These are phyloP conservation scores for Oreochromis grahami DNA, from an alignment of 2,797 vertebrate species.

Conservation along the genomic window DNA sequence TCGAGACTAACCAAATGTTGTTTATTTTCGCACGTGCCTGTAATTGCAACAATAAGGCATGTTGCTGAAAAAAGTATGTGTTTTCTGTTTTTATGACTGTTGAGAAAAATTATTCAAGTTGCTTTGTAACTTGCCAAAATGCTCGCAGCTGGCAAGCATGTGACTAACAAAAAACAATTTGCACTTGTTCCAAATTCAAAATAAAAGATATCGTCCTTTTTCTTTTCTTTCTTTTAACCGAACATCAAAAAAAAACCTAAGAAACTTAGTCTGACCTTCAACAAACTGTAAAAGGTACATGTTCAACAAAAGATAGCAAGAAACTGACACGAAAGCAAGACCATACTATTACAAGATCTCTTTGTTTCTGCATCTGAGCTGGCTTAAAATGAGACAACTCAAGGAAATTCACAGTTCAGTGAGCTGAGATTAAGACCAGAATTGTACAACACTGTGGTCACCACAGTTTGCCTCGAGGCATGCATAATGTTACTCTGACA, in stretches of 20 bases:
- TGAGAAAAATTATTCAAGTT: neutral
- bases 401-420: neutral
- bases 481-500: conserved; percentile 10
- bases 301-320: neutral
- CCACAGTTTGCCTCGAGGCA: neutral
- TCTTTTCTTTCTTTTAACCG: neutral
- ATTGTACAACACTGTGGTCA: conserved; percentile 1
- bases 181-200: conserved; percentile 5
- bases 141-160: neutral
- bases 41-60: neutral
- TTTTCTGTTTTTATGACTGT: neutral
- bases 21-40: neutral
- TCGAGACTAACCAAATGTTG: neutral
- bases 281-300: neutral
- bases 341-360: neutral
- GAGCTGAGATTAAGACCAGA: conserved; percentile 17
- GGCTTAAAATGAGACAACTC: neutral
- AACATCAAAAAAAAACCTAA: neutral
- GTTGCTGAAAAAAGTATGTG: neutral
- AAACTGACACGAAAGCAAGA: neutral
- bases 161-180: neutral
- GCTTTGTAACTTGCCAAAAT: conserved; percentile 19
- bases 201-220: neutral
- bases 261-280: neutral
- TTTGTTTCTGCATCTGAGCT: neutral